phyloP scores from a whole-genome alignment of 2,797 vertebrate species.

The Falco concolor region DNA sequence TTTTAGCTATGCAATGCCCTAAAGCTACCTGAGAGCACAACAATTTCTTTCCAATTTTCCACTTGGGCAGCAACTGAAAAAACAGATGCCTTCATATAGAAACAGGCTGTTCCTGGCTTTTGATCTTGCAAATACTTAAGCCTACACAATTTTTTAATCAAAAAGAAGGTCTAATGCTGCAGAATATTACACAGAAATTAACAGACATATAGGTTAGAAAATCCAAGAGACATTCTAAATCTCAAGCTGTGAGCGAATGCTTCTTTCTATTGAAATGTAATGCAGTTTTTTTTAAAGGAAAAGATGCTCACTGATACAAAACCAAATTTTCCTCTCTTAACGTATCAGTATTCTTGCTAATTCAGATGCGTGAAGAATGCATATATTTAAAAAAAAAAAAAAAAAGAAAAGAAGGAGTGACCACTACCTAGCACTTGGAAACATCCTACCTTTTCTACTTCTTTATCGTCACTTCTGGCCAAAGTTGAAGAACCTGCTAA shows the following conservation, averaged over 20 bases:
- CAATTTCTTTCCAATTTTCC: constrained; percentile 26
- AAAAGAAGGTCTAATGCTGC: not conserved
- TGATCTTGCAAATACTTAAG: not conserved
- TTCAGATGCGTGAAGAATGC: not conserved
- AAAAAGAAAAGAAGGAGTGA: not conserved
- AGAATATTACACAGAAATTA: not conserved
- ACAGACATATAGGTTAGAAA: not conserved
- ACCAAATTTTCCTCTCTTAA: not conserved
- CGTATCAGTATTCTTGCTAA: not conserved
- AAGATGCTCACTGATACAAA: not conserved
- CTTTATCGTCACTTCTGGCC: not conserved
- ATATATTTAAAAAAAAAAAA: not conserved
- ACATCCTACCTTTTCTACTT: not conserved
- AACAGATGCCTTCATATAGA: not conserved
- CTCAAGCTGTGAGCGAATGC: not conserved
- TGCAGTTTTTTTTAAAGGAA: not conserved
- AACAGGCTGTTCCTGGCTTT: not conserved
- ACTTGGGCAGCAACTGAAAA: constrained; percentile 6
- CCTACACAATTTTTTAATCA: not conserved
- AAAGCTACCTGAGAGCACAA: not conserved
- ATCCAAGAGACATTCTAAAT: not conserved
- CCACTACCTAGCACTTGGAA: not conserved
- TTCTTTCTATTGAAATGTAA: not conserved
- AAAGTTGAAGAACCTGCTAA: not conserved
- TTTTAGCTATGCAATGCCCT: not conserved